Percentiles rank a stretch among this genome's conserved stretches.
phyloP scores from a whole-genome alignment of 2,888 invertebrate genomes.

The Molorchus minor region DNA sequence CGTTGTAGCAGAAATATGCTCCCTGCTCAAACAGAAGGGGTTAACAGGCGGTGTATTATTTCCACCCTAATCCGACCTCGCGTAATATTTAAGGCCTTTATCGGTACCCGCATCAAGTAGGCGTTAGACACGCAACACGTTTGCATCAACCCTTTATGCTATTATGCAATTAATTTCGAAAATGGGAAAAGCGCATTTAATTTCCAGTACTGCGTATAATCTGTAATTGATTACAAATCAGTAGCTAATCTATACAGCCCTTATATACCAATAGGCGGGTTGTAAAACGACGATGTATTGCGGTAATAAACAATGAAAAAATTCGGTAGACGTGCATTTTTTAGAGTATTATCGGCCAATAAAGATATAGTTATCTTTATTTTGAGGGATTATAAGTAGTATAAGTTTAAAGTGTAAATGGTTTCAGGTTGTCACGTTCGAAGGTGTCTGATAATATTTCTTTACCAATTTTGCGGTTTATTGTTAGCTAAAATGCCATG shows the following conservation, averaged over 20 bases:
- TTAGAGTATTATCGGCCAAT: constrained; percentile 10
- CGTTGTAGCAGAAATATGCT: background rate
- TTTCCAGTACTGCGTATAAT: constrained; percentile 44
- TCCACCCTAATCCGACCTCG: constrained; percentile 51
- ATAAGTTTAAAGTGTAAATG: constrained; percentile 10
- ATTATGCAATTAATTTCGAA: constrained; percentile 48
- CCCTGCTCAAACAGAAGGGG: constrained; percentile 8
- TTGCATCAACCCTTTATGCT: constrained; percentile 46
- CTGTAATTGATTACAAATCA: constrained; percentile 42
- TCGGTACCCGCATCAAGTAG: constrained; percentile 43
- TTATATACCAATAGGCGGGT: background rate
- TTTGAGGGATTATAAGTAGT: constrained; percentile 20
- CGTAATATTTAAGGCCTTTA: constrained; percentile 51
- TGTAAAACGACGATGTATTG: constrained; percentile 19
- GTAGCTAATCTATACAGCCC: constrained; percentile 35
- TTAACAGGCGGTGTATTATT: constrained; percentile 32
- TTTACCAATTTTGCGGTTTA: no score
- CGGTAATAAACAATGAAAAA: constrained; percentile 10
- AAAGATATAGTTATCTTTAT: constrained; percentile 24
- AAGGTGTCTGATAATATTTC: background rate
- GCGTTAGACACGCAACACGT: constrained; percentile 43
- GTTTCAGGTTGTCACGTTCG: constrained; percentile 1
- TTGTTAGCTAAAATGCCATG: no score
- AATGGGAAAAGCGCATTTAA: constrained; percentile 45
- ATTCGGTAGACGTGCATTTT: constrained; percentile 24